Base-by-base conservation (phyloP, 2,113 vertebrate genomes). In the Passer domesticus region DNA sequence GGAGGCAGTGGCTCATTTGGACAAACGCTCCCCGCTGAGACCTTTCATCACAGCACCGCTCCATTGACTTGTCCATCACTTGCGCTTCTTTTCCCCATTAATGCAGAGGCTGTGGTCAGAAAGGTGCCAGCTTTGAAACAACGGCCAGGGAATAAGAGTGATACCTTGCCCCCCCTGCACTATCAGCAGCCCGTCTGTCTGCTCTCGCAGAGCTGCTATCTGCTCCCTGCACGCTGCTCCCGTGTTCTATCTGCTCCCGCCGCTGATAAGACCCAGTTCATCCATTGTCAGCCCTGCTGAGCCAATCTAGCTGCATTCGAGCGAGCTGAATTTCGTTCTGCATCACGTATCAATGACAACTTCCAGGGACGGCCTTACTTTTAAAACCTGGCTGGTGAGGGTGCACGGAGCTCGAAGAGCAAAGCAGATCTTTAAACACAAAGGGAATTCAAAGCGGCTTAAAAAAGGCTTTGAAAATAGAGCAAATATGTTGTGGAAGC, bases 241-340 rank as follows among this genome's bases (percentile, higher is more conserved):
- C 8, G 37, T 81, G 82, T 79, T 80, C 70, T 95, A 95, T 96
- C 95, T 91, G 78, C 89, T 95, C 89, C 50, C 49, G 47, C 55
- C 58, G 0, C 91, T 96, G 90, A 92, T 95, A 94, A 97, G 92
- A 92, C 73, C 89, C 87, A 7, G 83, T 82, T 83, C 90, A 83
- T 89, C 87, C 89, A 79, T 96, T 96, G 95, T 96, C 87, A 89
- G 91, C 76, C 88, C 93, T 5, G 55, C 85, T 78, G 92, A 97
- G 89, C 87, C 91, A 92, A 95, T 90, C 96, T 90, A 81, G 84
- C 92, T 41, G 73, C 89, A 92, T 72, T 87, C 56, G 72, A 91
- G 94, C 50, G 47, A 90, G 88, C 89, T 91, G 92, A 89, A 92
- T 94, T 96, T 96, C 93, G 95, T 96, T 96, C 95, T 96, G 96